phyloP scores from a whole-genome alignment of 2,113 vertebrate genomes.

The Dicrurus megarhynchus region DNA sequence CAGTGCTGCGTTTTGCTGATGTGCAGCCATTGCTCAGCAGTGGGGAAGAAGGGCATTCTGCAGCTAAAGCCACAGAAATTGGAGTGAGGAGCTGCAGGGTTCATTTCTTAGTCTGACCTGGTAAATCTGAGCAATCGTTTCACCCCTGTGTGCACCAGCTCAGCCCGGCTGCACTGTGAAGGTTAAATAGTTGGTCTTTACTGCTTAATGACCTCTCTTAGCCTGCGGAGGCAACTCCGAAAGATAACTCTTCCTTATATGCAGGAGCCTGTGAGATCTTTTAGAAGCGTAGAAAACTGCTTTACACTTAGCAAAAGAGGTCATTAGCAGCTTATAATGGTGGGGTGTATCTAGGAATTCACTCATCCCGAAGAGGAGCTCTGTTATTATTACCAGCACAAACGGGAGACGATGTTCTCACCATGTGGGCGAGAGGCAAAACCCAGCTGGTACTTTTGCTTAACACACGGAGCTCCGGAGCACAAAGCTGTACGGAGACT shows the following conservation, averaged over 20 bases:
- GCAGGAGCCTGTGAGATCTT: background rate
- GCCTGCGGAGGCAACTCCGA: background rate
- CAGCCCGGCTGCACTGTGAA: background rate
- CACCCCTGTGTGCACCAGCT: background rate
- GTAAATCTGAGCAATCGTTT: background rate
- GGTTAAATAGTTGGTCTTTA: background rate
- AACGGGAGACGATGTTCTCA: background rate
- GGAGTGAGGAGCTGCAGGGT: background rate
- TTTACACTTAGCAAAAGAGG: background rate
- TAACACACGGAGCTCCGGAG: background rate
- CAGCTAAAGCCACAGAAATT: background rate
- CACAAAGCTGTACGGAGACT: background rate
- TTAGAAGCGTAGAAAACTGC: background rate
- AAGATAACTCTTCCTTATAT: background rate
- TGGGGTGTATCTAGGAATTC: background rate
- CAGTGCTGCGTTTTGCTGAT: background rate
- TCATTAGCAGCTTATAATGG: background rate
- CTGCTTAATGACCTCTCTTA: background rate
- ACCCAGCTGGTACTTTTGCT: background rate
- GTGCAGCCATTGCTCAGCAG: background rate
- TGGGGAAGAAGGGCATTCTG: background rate
- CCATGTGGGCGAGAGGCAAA: background rate
- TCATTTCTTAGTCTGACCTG: background rate
- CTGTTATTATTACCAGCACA: background rate
- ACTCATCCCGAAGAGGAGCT: background rate